These are phyloP conservation scores for Drosophila grimshawi DNA, from an alignment of 1,140 invertebrate genomes.

Conservation along the genomic window DNA sequence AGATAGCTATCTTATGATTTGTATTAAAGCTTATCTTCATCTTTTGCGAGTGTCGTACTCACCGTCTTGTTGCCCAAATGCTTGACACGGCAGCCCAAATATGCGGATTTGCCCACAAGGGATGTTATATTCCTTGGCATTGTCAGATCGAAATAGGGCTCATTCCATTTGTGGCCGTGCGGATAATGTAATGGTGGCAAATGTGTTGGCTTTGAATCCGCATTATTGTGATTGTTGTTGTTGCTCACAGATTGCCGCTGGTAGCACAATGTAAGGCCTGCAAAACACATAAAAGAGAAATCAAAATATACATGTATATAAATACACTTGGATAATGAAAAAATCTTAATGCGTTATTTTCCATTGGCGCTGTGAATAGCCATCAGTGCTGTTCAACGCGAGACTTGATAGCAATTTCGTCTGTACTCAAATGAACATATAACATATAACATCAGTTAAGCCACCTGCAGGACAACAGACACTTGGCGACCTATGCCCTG, in stretches of 20 bases:
- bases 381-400: constrained; percentile 1
- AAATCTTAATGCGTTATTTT: constrained; percentile 28
- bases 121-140: constrained; percentile 93
- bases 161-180: constrained; percentile 83
- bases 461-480: constrained; percentile 4
- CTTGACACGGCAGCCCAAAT: constrained; percentile 93
- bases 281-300: constrained; percentile 30
- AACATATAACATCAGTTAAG: constrained; percentile 21
- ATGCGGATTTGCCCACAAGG: constrained; percentile 93
- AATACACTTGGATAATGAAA: constrained; percentile 7
- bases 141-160: constrained; percentile 94
- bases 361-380: constrained; percentile 17
- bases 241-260: constrained; percentile 77
- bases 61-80: constrained; percentile 95
- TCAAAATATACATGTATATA: constrained; percentile 3
- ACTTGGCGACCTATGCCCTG: not conserved
- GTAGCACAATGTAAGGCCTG: constrained; percentile 81
- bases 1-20: constrained; percentile 43
- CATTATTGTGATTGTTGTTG: constrained; percentile 78
- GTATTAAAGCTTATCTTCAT: constrained; percentile 39
- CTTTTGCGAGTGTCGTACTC: constrained; percentile 46
- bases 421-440: not conserved
- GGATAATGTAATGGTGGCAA: constrained; percentile 77
- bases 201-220: constrained; percentile 80
- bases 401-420: constrained; percentile 8